Evolutionary conservation across 2,888 invertebrate species (phyloP).

Genomic region (Aporophyla lueneburgensis): DNA sequence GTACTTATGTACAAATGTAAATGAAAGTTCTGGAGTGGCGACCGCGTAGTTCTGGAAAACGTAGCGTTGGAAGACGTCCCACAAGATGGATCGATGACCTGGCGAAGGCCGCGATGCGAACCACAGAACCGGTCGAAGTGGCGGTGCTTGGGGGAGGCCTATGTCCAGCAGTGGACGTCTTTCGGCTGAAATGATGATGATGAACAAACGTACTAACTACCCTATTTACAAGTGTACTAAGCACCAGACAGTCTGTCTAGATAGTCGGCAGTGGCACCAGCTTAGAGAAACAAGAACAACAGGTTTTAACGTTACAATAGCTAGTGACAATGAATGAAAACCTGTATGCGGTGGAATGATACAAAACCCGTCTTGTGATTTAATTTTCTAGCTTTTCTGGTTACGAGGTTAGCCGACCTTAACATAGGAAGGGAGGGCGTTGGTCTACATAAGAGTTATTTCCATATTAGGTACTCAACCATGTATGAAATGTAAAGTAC

Average conservation of each 20-base stretch:
- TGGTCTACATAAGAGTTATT: conserved; percentile 32
- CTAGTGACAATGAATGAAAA: conserved; percentile 29
- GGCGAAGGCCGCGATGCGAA: no score
- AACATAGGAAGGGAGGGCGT: conserved; percentile 1
- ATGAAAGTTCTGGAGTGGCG: no score
- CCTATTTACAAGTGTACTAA: background rate
- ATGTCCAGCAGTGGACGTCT: no score
- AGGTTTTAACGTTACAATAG: conserved; percentile 2
- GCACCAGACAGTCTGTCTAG: background rate
- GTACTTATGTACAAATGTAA: no score
- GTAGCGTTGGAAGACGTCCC: no score
- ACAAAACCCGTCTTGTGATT: conserved; percentile 17
- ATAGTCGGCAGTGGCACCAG: background rate
- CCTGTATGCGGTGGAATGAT: conserved; percentile 14
- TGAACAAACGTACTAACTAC: background rate
- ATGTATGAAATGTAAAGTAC: conserved; percentile 11
- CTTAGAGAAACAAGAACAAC: background rate
- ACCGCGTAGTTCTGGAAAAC: no score
- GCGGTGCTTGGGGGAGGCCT: no score
- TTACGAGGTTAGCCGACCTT: background rate
- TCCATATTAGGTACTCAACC: conserved; percentile 11
- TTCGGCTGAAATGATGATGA: no score
- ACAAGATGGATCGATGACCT: no score
- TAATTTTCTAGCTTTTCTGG: conserved; percentile 6
- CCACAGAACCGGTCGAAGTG: no score